Evolutionary conservation across 2,888 invertebrate species (phyloP).

Genomic region (Mythimna loreyi): DNA sequence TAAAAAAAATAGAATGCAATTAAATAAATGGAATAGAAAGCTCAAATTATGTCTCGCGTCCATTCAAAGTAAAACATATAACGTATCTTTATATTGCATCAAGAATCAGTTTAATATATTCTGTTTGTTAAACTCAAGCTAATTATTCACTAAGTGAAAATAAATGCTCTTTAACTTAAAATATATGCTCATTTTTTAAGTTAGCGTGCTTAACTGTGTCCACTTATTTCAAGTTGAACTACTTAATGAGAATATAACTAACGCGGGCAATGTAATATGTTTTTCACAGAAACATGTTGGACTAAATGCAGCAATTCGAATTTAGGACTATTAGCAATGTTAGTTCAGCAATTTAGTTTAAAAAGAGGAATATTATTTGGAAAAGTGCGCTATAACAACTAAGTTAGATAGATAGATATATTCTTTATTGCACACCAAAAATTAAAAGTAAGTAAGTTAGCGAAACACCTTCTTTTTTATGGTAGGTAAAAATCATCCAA

Average conservation of each 20-base stretch:
- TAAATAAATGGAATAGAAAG: no score
- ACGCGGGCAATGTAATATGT: slow-evolving; percentile 1
- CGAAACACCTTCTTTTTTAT: no score
- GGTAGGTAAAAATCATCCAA: no score
- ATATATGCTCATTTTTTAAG: slow-evolving; percentile 16
- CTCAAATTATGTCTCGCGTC: no score
- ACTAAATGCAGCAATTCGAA: slow-evolving; percentile 4
- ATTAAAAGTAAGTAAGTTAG: no score
- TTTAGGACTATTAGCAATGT: background rate
- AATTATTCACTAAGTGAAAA: slow-evolving; percentile 13
- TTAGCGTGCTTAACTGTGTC: slow-evolving; percentile 7
- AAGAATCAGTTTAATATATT: background rate
- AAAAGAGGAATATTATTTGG: background rate
- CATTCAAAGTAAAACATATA: no score
- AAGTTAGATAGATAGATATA: no score
- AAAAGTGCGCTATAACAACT: background rate
- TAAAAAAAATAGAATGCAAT: no score
- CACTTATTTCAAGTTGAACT: slow-evolving; percentile 23
- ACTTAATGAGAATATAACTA: slow-evolving; percentile 27
- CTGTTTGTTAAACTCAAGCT: background rate
- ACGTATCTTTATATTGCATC: background rate
- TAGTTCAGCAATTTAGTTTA: background rate
- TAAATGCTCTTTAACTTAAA: slow-evolving; percentile 8
- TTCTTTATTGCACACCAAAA: no score
- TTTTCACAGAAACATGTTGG: slow-evolving; percentile 6